Base-by-base conservation (phyloP, 2,113 vertebrate species). In the Antechinus stuartii region DNA sequence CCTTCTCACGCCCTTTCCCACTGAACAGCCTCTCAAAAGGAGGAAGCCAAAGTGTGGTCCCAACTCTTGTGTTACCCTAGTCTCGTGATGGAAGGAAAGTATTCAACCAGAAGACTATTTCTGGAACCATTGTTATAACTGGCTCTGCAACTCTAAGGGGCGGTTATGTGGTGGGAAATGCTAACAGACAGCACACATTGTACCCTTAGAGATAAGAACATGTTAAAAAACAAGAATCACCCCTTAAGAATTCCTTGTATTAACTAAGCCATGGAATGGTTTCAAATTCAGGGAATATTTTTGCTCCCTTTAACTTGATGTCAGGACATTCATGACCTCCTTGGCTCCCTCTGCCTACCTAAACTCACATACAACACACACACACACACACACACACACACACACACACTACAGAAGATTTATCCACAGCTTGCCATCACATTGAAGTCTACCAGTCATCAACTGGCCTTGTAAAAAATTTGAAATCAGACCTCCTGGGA, bases 201-300 rank as follows among this genome's bases (percentile, higher is more conserved):
- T 68, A 68, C 61, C 30, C 61, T 68, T 16, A 19, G 27, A 61
- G 50, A 91, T 35, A 90, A 93, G 93, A 95, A 91, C 8, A 55
- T n/a, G 19, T 93, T 35, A 22, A 89, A 92, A 90, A 46, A 19
- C 9, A 54, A 68, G 55, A 52, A 24, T 55, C 55, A 11, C 24
- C 26, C 19, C 90, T 68, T 46, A 25, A 89, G 56, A 95, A 61
- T 46, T 27, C 35, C 23, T 68, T 3, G 0, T 47, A 22, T 8
- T 92, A 47, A 91, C 11, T 35, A 11, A 90, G 0, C 3, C 8
- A 50, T 91, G 53, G 35, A 16, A 14, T 54, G 56, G 22, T 89
- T n/a, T 84, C 12, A 91, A 91, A 47, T 55, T 11, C 12, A 0
- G 23, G 84, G 76, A 55, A 55, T n/a, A 27, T 90, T 56, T 91